Conservation (phyloP, 2,797 vertebrate genomes). For the Alfaro cultratus region DNA sequence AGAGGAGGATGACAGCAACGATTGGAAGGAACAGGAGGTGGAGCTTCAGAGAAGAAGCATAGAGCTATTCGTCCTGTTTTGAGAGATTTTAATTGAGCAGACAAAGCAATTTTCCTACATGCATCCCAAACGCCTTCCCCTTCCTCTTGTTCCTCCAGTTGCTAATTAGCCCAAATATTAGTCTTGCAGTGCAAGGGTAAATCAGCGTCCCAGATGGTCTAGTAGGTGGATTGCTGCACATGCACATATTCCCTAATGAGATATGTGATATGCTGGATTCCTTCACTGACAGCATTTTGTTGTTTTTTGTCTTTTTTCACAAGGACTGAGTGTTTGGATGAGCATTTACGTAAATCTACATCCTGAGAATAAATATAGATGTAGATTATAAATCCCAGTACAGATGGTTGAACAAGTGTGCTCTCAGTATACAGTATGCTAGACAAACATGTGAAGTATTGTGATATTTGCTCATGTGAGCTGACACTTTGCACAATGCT, state of each 20-base stretch:
- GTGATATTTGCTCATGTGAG: conserved; percentile 1
- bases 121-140: conserved; percentile 75
- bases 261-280: conserved; percentile 61
- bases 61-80: conserved; percentile 72
- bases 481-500: background rate
- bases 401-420: conserved; percentile 23
- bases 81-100: conserved; percentile 80
- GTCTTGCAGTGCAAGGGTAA: conserved; percentile 62
- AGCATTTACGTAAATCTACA: conserved; percentile 24
- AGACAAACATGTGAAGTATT: conserved; percentile 2
- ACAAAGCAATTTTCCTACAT: conserved; percentile 72
- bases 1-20: conserved; percentile 50
- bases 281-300: conserved; percentile 38
- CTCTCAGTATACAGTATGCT: background rate
- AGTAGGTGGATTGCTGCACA: conserved; percentile 58
- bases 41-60: conserved; percentile 53
- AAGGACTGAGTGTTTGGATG: conserved; percentile 29
- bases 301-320: conserved; percentile 15
- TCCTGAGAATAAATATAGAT: conserved; percentile 24
- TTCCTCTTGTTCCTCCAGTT: conserved; percentile 71
- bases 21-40: conserved; percentile 60
- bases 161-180: conserved; percentile 81
- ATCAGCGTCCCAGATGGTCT: conserved; percentile 76
- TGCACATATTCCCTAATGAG: conserved; percentile 70
- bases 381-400: conserved; percentile 22